Evolutionary conservation across 2,888 invertebrate species (phyloP).

Genomic region (Pegoplata infirma): DNA sequence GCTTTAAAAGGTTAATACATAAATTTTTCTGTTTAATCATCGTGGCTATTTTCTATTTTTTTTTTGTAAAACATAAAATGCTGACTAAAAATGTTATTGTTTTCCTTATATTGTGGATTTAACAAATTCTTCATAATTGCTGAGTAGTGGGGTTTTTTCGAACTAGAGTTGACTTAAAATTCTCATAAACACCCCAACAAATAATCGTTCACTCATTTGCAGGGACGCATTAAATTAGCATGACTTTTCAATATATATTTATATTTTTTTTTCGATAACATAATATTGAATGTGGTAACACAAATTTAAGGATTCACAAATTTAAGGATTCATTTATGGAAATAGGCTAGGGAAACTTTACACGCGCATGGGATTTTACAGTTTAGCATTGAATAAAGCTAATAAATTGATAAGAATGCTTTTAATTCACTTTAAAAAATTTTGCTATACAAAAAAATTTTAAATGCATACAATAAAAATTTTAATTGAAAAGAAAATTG

Average conservation of each 20-base stretch:
- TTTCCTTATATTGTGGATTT: no score
- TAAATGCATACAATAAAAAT: no score
- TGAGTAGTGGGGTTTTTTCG: neutral
- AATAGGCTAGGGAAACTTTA: no score
- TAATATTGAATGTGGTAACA: neutral
- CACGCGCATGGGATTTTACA: no score
- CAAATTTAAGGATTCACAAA: neutral
- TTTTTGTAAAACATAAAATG: neutral
- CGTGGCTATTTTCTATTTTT: neutral
- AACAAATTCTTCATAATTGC: neutral
- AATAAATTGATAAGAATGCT: no score
- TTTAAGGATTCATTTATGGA: neutral
- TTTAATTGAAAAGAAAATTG: no score
- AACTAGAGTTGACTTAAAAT: no score
- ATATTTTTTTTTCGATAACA: neutral
- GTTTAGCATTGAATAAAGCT: no score
- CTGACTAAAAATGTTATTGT: neutral
- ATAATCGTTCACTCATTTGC: neutral
- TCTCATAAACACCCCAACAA: neutral
- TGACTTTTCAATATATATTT: neutral
- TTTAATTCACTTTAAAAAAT: no score
- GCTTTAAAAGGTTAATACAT: no score
- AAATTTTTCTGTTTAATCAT: neutral
- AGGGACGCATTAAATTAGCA: neutral
- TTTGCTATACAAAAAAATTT: no score